A percentile compares a stretch with the other conserved stretches of the same genome.
These are phyloP conservation scores for Actinernus sp. DNA, from an alignment of 92 coral and sea anemone species.

Conservation along the genomic window DNA sequence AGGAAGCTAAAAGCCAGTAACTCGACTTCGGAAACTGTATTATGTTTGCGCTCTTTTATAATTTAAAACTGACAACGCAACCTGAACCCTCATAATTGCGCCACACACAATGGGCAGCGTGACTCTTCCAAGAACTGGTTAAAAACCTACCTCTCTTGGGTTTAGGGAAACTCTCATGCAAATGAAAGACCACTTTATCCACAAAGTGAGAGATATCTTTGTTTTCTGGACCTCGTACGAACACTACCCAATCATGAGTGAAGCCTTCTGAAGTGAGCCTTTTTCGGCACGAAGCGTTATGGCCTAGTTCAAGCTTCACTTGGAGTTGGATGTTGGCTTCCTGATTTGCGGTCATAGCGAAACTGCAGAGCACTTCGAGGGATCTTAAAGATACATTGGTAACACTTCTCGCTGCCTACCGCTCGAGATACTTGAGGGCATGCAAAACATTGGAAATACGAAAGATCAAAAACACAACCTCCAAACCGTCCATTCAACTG, in stretches of 20 bases:
- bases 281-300: slow-evolving; percentile 92
- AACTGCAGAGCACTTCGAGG: background rate
- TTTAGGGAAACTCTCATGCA: slow-evolving; percentile 94
- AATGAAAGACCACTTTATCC: slow-evolving; percentile 91
- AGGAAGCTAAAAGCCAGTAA: slow-evolving; percentile 5
- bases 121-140: too few relatives aligned
- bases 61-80: too few relatives aligned
- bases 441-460: slow-evolving; percentile 37
- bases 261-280: slow-evolving; percentile 88
- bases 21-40: too few relatives aligned
- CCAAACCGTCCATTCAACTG: slow-evolving; percentile 12
- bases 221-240: slow-evolving; percentile 93
- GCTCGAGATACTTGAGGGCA: slow-evolving; percentile 20
- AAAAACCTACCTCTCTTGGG: slow-evolving; percentile 96
- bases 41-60: too few relatives aligned
- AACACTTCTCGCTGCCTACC: slow-evolving; percentile 10
- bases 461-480: slow-evolving; percentile 1
- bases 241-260: slow-evolving; percentile 96
- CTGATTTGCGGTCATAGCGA: slow-evolving; percentile 41
- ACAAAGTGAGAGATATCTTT: slow-evolving; percentile 97
- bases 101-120: too few relatives aligned
- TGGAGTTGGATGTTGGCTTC: slow-evolving; percentile 66
- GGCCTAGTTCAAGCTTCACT: slow-evolving; percentile 97
- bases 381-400: background rate
- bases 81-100: too few relatives aligned